Base-by-base conservation (phyloP, 2,113 vertebrate species). In the Anseranas semipalmata region DNA sequence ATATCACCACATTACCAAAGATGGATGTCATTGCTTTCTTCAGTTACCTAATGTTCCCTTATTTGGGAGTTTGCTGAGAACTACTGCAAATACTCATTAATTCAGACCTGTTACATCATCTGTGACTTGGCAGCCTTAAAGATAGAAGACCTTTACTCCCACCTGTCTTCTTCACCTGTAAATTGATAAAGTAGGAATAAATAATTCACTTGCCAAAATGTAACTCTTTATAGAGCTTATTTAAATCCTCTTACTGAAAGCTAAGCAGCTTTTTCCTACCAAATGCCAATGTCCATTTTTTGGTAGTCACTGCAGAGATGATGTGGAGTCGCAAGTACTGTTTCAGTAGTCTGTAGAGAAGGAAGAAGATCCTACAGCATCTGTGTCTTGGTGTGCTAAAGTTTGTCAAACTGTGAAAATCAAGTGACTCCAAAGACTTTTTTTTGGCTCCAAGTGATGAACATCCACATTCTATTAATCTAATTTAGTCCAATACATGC, bases 231-330 rank as follows among this genome's bases (percentile, higher is more conserved):
- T 1, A 63, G 12, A 75, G 4, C 8, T 66, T 56, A 41, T 63
- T 78, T 48, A 82, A 85, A 58, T 93, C 10, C 1, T 4, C 14
- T 60, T 68, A 39, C 9, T 71, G 41, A 85, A 58, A 75, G 24
- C 14, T 37, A 48, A 73, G 50, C 35, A 41, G 33, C 21, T 85
- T 46, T 75, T 78, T 78, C 56, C 39, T 28, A 46, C 37, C 52
- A 82, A 78, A 53, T 55, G 11, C n/a, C 41, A 67, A 2, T 8
- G 10, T 67, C 28, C 56, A 7, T 90, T 79, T 90, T 88, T 37
- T 72, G 72, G 27, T n/a, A 67, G 46, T 73, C 56, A 9, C 3
- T 1, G 20, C 27, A 71, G 32, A 0, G 0, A n/a, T 60, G 25
- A 45, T 50, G 37, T 20, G 55, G 71, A 58, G 19, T 48, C 37